phyloP scores from a whole-genome alignment of 2,888 invertebrate species.

The Apomyelois bistriatella region DNA sequence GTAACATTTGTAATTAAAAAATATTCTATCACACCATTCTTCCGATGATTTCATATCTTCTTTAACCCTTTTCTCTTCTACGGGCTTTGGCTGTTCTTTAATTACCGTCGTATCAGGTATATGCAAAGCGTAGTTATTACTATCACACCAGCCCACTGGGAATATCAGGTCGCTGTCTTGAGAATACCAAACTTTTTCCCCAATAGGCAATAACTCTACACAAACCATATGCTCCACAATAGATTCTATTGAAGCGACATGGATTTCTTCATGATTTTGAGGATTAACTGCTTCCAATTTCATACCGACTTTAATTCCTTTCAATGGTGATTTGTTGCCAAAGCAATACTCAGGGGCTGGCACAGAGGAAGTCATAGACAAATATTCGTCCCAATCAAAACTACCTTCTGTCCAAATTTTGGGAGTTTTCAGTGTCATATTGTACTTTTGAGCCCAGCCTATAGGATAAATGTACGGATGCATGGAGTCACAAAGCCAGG shows the following conservation, averaged over 20 bases:
- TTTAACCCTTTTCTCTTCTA: conserved; percentile 46
- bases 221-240: conserved; percentile 82
- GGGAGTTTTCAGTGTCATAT: conserved; percentile 67
- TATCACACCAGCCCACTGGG: conserved; percentile 88
- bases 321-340: conserved; percentile 54
- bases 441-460: conserved; percentile 79
- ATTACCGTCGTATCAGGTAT: conserved; percentile 61
- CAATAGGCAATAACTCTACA: conserved; percentile 82
- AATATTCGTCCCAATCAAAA: conserved; percentile 82
- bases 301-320: conserved; percentile 81
- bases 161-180: conserved; percentile 80
- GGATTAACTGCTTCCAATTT: conserved; percentile 85
- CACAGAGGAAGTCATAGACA: conserved; percentile 68
- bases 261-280: conserved; percentile 84
- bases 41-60: conserved; percentile 56
- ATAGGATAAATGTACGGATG: conserved; percentile 83
- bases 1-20: conserved; percentile 87
- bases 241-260: conserved; percentile 82
- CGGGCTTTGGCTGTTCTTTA: conserved; percentile 38
- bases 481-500: conserved; percentile 80
- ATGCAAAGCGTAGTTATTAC: conserved; percentile 83
- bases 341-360: conserved; percentile 78
- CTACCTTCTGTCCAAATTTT: conserved; percentile 71
- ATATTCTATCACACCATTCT: conserved; percentile 86
- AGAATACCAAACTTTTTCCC: conserved; percentile 78